A percentile compares a stretch with the other conserved stretches of the same genome.
These are phyloP conservation scores for Pristionchus fissidentatus DNA, from an alignment of 2,888 invertebrate species.

Conservation along the genomic window DNA sequence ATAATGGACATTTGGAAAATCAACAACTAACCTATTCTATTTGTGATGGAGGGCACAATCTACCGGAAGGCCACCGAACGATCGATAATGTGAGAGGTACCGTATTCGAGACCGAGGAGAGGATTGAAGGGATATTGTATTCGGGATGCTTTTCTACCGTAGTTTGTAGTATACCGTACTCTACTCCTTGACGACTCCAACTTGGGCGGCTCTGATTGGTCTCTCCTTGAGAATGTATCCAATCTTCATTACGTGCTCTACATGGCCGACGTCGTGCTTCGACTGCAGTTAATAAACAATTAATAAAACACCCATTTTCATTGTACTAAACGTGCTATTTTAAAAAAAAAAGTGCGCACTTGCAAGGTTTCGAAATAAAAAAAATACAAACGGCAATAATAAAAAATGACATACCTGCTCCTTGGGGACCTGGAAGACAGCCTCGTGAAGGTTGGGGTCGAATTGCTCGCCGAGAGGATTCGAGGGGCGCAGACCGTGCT, in stretches of 20 bases:
- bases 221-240: conserved; percentile 95
- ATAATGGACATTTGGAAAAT: not conserved
- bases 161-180: not conserved
- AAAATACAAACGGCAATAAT: not conserved
- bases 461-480: conserved; percentile 92
- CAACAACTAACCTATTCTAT: conserved; percentile 43
- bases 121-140: not conserved
- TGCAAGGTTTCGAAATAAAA: not conserved
- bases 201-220: conserved; percentile 93
- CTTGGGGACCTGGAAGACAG: conserved; percentile 88
- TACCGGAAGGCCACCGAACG: not conserved
- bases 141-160: not conserved
- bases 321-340: too few species aligned
- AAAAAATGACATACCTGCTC: conserved; percentile 61
- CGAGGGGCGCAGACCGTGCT: conserved; percentile 88
- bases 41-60: not conserved
- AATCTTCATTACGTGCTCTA: conserved; percentile 92
- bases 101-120: conserved; percentile 14
- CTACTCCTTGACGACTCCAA: conserved; percentile 84
- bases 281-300: conserved; percentile 48
- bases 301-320: not conserved
- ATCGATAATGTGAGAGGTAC: conserved; percentile 19
- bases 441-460: conserved; percentile 96
- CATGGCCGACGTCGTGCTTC: conserved; percentile 84
- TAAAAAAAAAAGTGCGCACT: not conserved